Evolutionary conservation across 1,140 invertebrate species (phyloP).

Genomic region (Bombus polaris): DNA sequence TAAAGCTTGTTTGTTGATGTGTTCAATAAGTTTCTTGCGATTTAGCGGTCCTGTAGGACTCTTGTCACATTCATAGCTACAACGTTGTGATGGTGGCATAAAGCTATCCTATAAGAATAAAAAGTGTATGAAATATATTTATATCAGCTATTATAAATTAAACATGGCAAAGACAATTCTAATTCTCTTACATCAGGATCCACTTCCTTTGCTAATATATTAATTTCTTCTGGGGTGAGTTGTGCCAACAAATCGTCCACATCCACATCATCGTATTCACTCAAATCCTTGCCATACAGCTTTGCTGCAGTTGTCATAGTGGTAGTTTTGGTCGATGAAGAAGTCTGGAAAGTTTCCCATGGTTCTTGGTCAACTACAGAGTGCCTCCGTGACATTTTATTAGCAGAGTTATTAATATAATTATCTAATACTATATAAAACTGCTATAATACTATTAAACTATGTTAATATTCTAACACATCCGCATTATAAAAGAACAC

Average conservation of each 20-base stretch:
- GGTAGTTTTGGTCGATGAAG: slow-evolving; percentile 92
- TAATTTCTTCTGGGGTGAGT: slow-evolving; percentile 97
- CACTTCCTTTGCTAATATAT: slow-evolving; percentile 98
- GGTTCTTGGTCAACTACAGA: slow-evolving; percentile 64
- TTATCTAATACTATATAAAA: background rate
- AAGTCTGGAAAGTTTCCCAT: slow-evolving; percentile 87
- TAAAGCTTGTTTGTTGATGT: slow-evolving; percentile 98
- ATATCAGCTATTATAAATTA: background rate
- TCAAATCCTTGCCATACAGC: slow-evolving; percentile 95
- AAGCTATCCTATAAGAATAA: slow-evolving; percentile 92
- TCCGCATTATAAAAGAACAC: background rate
- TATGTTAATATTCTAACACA: slow-evolving; percentile 14
- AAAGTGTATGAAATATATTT: background rate
- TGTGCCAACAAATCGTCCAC: slow-evolving; percentile 97
- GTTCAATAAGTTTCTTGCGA: slow-evolving; percentile 97
- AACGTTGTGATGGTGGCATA: slow-evolving; percentile 97
- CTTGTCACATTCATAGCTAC: slow-evolving; percentile 97
- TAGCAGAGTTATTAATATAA: background rate
- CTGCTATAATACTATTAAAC: background rate
- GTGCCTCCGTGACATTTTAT: slow-evolving; percentile 60
- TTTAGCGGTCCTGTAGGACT: slow-evolving; percentile 97
- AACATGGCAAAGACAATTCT: background rate
- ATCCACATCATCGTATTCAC: slow-evolving; percentile 97
- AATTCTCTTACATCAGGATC: slow-evolving; percentile 98
- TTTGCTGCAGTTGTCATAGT: slow-evolving; percentile 94